These are phyloP conservation scores for Mastomys coucha DNA, from an alignment of 2,113 vertebrate species.

Conservation along the genomic window DNA sequence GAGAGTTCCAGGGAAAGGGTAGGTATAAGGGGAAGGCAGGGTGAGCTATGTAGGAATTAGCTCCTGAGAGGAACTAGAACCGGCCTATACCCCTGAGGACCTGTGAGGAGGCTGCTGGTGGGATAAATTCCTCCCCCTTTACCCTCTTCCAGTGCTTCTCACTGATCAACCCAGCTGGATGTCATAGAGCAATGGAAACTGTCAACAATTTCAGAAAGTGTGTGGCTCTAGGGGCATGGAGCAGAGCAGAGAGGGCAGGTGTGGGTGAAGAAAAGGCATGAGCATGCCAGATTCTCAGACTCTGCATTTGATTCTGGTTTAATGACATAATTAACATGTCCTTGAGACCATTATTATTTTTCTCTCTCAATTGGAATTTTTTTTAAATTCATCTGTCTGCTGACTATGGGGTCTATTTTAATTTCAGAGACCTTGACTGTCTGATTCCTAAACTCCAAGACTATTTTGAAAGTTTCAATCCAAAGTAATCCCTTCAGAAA, in stretches of 20 bases:
- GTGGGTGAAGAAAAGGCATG: not conserved
- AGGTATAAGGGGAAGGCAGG: not conserved
- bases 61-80: not conserved
- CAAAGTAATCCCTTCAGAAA: slow-evolving; percentile 49
- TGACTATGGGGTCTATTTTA: slow-evolving; percentile 30
- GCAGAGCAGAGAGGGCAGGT: too few species aligned
- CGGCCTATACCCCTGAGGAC: not conserved
- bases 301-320: not conserved
- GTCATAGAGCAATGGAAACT: not conserved
- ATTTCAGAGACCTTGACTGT: slow-evolving; percentile 36
- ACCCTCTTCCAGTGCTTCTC: not conserved
- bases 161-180: not conserved
- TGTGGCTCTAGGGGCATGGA: not conserved
- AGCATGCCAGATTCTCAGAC: accelerated
- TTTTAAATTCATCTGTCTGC: slow-evolving; percentile 15
- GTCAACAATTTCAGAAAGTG: not conserved
- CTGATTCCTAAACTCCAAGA: slow-evolving; percentile 44
- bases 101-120: not conserved
- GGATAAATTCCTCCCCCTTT: not conserved
- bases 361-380: slow-evolving; percentile 16
- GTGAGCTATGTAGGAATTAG: not conserved
- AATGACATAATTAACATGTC: slow-evolving; percentile 3
- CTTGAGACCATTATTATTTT: not conserved
- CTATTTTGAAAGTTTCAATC: slow-evolving; percentile 56
- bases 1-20: not conserved